A percentile compares a stretch with the other conserved stretches of the same genome.
These are phyloP conservation scores for Hippopotamyrus pictus DNA, from an alignment of 2,797 vertebrate species.

Conservation along the genomic window DNA sequence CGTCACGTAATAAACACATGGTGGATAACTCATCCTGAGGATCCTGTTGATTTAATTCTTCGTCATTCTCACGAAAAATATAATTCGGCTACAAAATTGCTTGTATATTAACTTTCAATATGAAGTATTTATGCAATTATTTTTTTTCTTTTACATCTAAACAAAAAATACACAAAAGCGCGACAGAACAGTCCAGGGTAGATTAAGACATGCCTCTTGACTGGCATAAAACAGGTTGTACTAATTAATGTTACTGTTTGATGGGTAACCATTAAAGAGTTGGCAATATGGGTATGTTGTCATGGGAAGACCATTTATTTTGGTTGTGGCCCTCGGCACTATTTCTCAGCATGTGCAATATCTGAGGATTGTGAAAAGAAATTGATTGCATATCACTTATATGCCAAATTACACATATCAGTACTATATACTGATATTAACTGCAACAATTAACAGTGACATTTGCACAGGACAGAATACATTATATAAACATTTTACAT, in stretches of 20 bases:
- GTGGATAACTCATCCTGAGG: neutral
- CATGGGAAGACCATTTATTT: neutral
- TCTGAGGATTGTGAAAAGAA: neutral
- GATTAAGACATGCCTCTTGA: neutral
- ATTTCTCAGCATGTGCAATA: neutral
- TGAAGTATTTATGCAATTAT: neutral
- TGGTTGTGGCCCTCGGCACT: neutral
- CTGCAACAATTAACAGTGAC: neutral
- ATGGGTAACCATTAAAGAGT: neutral
- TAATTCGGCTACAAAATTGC: neutral
- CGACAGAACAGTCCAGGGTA: neutral
- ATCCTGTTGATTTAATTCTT: neutral
- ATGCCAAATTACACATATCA: neutral
- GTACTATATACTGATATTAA: neutral
- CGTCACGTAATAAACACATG: neutral
- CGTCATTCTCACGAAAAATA: neutral
- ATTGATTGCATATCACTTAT: neutral
- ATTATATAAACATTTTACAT: neutral
- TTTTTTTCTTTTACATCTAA: neutral
- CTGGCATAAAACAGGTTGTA: neutral
- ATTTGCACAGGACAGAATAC: neutral
- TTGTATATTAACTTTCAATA: neutral
- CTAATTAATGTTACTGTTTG: neutral
- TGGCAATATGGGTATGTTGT: neutral
- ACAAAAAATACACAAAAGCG: neutral